These are phyloP conservation scores for Luidia sarsii DNA, from an alignment of 53 echinoderm and acorn worm genomes.

Conservation along the genomic window DNA sequence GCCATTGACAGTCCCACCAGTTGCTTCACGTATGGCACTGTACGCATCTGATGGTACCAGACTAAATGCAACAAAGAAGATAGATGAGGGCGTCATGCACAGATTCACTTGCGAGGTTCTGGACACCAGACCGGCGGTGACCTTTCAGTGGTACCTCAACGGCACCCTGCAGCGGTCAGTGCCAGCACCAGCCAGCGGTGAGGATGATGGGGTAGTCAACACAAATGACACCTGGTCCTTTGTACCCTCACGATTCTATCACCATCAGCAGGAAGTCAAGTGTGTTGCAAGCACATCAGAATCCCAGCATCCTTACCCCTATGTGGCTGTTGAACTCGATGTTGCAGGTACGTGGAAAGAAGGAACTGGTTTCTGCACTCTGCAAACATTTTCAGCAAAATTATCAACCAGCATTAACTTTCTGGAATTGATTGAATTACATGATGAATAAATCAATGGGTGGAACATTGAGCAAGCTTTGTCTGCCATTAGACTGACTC, in stretches of 20 bases:
- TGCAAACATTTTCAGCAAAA: too few relatives aligned
- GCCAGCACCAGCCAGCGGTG: neutral
- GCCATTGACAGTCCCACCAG: neutral
- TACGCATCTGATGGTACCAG: neutral
- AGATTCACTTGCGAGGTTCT: neutral
- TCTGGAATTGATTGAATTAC: too few relatives aligned
- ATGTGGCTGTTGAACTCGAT: neutral
- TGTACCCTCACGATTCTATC: neutral
- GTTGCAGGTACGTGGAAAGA: neutral
- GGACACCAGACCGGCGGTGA: neutral
- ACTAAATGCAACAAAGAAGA: neutral
- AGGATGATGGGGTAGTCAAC: neutral
- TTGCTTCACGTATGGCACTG: neutral
- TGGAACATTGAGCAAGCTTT: too few relatives aligned
- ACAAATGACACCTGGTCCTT: neutral
- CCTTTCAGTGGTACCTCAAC: neutral
- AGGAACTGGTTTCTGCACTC: too few relatives aligned
- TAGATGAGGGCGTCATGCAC: neutral
- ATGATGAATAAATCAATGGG: too few relatives aligned
- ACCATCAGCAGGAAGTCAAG: neutral
- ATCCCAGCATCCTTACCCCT: conserved; percentile 2
- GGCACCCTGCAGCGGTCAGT: too few relatives aligned
- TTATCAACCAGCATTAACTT: too few relatives aligned
- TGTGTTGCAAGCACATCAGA: neutral
- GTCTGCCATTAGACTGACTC: too few relatives aligned